Percentiles rank a stretch among this genome's conserved stretches.
These are phyloP conservation scores for Mimas tiliae DNA, from an alignment of 2,888 invertebrate species.

Conservation along the genomic window DNA sequence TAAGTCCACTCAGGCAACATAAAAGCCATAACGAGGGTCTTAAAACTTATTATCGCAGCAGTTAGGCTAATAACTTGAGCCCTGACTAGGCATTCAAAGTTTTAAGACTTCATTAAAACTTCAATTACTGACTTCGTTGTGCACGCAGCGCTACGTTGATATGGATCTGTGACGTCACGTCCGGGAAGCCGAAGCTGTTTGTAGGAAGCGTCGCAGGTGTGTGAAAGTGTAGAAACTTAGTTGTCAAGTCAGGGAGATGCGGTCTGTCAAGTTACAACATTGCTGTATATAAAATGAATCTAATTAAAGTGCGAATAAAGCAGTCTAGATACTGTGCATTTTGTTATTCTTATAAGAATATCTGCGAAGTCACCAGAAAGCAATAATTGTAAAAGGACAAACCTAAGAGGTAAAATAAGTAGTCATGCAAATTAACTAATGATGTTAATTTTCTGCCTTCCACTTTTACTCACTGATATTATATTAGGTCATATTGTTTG, in stretches of 20 bases:
- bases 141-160: slow-evolving; percentile 39
- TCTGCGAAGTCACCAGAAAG: background rate
- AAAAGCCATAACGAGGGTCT: slow-evolving; percentile 18
- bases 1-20: slow-evolving; percentile 3
- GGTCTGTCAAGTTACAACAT: background rate
- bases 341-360: background rate
- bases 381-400: too few relatives aligned
- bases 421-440: too few relatives aligned
- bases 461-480: too few relatives aligned
- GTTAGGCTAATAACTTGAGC: slow-evolving; percentile 24
- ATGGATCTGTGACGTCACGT: slow-evolving; percentile 51
- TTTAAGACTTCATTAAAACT: slow-evolving; percentile 29
- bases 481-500: too few relatives aligned
- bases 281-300: background rate
- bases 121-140: slow-evolving; percentile 28
- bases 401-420: too few relatives aligned
- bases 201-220: slow-evolving; percentile 38
- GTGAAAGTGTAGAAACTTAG: slow-evolving; percentile 28
- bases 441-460: too few relatives aligned
- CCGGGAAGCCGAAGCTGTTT: slow-evolving; percentile 47
- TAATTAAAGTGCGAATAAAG: background rate
- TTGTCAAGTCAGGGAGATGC: background rate
- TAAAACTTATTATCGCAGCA: slow-evolving; percentile 10
- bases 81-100: slow-evolving; percentile 22
- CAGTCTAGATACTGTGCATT: background rate